Conservation (phyloP, 2,888 invertebrate genomes). For the Allygus modestus region DNA sequence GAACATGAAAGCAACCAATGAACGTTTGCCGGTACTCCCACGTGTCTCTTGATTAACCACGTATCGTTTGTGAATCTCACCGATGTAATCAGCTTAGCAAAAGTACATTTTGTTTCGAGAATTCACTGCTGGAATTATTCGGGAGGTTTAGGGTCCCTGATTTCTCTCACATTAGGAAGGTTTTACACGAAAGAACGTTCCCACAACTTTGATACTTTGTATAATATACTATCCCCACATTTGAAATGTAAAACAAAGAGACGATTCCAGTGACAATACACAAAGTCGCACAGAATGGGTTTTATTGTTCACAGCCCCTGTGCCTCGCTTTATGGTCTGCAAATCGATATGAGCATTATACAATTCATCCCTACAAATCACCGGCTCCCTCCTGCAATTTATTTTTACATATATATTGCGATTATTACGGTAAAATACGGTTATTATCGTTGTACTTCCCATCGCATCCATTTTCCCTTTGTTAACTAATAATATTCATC, state of each 20-base stretch:
- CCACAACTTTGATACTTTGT: not conserved
- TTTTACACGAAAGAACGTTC: not conserved
- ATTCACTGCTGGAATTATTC: too few relatives aligned
- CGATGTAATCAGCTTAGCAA: too few relatives aligned
- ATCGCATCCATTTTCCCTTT: too few relatives aligned
- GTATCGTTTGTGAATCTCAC: too few relatives aligned
- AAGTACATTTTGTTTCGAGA: too few relatives aligned
- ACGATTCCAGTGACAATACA: constrained; percentile 38
- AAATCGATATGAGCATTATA: constrained; percentile 36
- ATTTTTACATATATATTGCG: too few relatives aligned
- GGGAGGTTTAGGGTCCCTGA: not conserved
- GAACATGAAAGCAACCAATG: too few relatives aligned
- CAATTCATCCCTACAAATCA: constrained; percentile 20
- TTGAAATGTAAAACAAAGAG: constrained; percentile 43
- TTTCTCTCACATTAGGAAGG: not conserved
- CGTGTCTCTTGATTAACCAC: too few relatives aligned
- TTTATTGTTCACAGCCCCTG: constrained; percentile 23
- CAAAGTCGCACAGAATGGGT: constrained; percentile 14
- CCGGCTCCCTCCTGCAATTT: not conserved
- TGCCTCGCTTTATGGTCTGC: constrained; percentile 11
- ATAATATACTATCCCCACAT: not conserved
- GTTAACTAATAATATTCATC: too few relatives aligned
- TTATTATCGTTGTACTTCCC: too few relatives aligned
- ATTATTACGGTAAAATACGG: too few relatives aligned
- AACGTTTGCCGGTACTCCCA: too few relatives aligned